Base-by-base conservation (phyloP, 2,888 invertebrate genomes). In the Drosophila anomalipes region DNA sequence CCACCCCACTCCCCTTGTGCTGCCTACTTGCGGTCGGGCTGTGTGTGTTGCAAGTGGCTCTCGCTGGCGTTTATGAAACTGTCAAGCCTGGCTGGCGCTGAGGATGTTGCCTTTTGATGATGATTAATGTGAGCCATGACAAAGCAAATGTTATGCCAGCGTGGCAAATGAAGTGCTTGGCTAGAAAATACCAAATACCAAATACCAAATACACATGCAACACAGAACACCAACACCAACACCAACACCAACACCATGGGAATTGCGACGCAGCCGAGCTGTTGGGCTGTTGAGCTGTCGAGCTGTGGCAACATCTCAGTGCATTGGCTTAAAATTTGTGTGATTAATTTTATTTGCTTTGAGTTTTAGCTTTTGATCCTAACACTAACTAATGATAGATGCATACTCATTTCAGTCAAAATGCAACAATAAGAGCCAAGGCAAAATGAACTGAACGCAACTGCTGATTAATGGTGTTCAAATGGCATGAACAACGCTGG, bases 41-140 rank as follows among this genome's bases (percentile, higher is more conserved):
- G n/a, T 35, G 39, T 65, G 47, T 67, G 70, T 62, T 85, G 88
- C 86, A 88, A 86, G 80, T 88, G 89, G 73, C 79, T 58, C 72
- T 74, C 66, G 73, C 67, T 79, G 77, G 77, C 89, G 75, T 70
- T 88, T 86, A 90, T 86, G 85, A 88, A 88, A 86, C 81, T 80
- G 86, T 86, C 86, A 86, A 69, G 81, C 47, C 69, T 65, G 67
- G 60, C 67, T 67, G 62, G 54, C 51, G 67, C 70, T 56, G 57
- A 60, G 61, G 67, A 60, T 59, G 67, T 41, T 51, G 67, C 35
- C 60, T 59, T 66, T 88, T 89, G 86, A 85, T 88, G 85, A 90
- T 85, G 90, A 85, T 90, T 90, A 90, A 90, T 90, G 89, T 61
- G 83, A 56, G 70, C 69, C 89, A 86, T 86, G 90, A 86, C 85